Base-by-base conservation (phyloP, 2,113 vertebrate genomes). In the Silurus glanis region DNA sequence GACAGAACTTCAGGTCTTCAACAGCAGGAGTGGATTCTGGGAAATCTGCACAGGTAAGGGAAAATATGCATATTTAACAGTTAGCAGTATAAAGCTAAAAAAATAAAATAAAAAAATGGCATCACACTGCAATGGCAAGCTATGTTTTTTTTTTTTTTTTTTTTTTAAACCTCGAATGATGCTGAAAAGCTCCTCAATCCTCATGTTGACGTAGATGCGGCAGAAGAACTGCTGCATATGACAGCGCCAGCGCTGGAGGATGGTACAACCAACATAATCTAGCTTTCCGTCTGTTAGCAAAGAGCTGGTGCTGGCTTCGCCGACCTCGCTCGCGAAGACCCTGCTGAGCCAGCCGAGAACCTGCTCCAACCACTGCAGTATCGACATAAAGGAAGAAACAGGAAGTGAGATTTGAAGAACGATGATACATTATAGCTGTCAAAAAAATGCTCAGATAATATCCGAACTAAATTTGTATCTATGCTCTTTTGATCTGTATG, bases 191-290 rank as follows among this genome's bases (percentile, higher is more conserved):
- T 99, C 98, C 25, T 98, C 97, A 0, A 99, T 99, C 92, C 98
- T 95, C 95, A 99, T 97, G 93, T 96, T 95, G 82, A 98, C 97
- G 0, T 98, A 99, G 90, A 97, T 96, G 86, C 96, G 96, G 91
- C 98, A 99, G 93, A 99, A 99, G 91, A 99, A 99, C 90, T 97
- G 95, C 79, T 99, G 97, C 92, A 98, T 97, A 0, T 99, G 97
- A 90, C 97, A 97, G 6, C 97, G 94, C 98, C 98, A 99, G 66
- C 97, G 97, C 79, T 96, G 96, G 90, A 99, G 86, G 2, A 95
- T 93, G 64, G 92, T 83, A 81, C 88, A 89, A 25, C 69, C 80
- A 0, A 90, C 56, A 51, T 88, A 91, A 19, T 91, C 90, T 0
- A 89, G 92, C 69, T 64, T 89, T 14, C 23, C 5, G 19, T 79